Conservation (phyloP, 2,113 vertebrate species). For the Callipepla californica region DNA sequence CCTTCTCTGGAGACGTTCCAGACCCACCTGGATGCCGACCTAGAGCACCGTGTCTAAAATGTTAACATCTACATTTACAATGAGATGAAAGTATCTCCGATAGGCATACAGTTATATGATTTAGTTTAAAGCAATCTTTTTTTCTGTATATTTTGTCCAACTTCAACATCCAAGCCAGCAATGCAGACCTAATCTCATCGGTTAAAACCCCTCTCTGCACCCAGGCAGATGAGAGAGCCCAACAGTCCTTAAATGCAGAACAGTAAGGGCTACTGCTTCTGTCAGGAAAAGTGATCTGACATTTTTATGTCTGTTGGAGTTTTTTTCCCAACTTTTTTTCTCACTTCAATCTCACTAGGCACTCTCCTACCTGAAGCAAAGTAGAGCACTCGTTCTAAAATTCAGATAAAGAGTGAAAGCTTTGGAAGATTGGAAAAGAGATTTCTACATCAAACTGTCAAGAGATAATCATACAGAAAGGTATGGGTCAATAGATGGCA, state of each 20-base stretch:
- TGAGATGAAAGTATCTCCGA: neutral
- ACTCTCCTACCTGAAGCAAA: neutral
- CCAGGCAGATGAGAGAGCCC: neutral
- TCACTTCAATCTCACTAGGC: neutral
- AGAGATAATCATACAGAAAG: fast-evolving
- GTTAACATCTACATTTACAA: neutral
- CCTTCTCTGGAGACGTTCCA: no score
- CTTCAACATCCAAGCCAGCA: neutral
- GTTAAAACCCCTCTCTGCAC: neutral
- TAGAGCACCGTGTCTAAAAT: neutral
- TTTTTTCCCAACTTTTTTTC: neutral
- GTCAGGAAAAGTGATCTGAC: neutral
- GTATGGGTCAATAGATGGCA: neutral
- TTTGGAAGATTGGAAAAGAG: neutral
- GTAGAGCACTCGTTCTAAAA: neutral
- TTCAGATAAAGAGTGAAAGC: neutral
- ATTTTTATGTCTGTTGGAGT: fast-evolving
- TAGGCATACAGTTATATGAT: neutral
- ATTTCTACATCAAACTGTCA: neutral
- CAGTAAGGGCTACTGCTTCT: neutral
- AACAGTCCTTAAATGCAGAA: neutral
- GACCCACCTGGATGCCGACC: no score
- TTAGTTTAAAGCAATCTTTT: neutral
- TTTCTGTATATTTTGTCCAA: neutral
- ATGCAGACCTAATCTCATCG: neutral